Evolutionary conservation across 2,113 vertebrate genomes (phyloP), one percentile per base, ranked within the genome.

Genomic region (Spea multiplicata): DNA sequence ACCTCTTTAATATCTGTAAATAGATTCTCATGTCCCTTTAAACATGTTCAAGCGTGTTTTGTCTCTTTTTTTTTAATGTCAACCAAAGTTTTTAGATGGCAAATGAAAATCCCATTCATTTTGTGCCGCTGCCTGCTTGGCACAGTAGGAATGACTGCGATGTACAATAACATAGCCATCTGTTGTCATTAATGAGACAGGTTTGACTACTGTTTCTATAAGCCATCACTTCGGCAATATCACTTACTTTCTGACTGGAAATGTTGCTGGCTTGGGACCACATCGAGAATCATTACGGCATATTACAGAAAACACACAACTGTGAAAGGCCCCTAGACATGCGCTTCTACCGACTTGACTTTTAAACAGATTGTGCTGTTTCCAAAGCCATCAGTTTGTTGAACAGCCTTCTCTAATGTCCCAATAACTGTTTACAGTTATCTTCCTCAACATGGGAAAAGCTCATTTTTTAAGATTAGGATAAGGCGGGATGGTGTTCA

Each of bases 321-420:
- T 53, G 48, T 8, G 49, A 57, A 16, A 49, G 49, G 44, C 72
- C 70, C 66, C 77, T 12, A 65, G 69, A 73, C 62, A 66, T 57
- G 49, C 49, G 9, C 72, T 66, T 74, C 16, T 66, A 55, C 78
- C 66, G 52, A 16, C 30, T 72, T 72, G 52, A 65, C 71, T 79
- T 70, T 66, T 17, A 71, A 71, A 14, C 17, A 78, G 50, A 48
- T 9, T 47, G n/a, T 59, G 62, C 13, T 14, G 61, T 67, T 80
- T 80, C 74, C 74, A 80, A 68, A 64, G 30, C 52, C 47, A 17
- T 66, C 78, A 80, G 61, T 80, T 71, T 80, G 78, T 80, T 80
- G 71, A 67, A n/a, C 64, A 49, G 55, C 44, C 49, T 74, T 79
- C 68, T 44, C 44, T 48, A 61, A 68, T 80, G 64, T 74, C 71